Percentiles rank a stretch among this genome's conserved stretches.
Evolutionary conservation across 2,888 invertebrate genomes (phyloP).

Genomic region (Acanthosepion lycidas): DNA sequence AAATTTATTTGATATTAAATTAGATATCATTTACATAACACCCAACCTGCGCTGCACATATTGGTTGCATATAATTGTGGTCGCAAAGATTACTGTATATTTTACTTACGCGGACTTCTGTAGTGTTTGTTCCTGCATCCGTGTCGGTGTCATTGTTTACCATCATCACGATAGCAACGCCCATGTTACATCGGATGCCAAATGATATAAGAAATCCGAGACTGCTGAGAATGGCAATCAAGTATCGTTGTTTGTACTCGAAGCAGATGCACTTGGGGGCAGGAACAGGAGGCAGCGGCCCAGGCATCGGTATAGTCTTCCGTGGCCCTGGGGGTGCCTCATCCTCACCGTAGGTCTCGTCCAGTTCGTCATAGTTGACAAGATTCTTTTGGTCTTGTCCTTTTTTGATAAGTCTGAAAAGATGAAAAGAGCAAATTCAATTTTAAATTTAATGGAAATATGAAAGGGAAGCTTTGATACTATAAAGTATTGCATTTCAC

Average conservation of each 20-base stretch:
- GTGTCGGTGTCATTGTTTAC: conserved; percentile 69
- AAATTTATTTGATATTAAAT: too few relatives aligned
- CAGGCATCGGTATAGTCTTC: conserved; percentile 50
- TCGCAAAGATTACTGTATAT: too few relatives aligned
- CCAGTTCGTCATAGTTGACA: conserved; percentile 72
- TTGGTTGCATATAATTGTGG: too few relatives aligned
- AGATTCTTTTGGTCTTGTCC: conserved; percentile 69
- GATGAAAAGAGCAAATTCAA: conserved; percentile 21
- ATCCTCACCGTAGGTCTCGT: conserved; percentile 69
- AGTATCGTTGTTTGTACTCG: conserved; percentile 69
- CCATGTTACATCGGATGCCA: conserved; percentile 99
- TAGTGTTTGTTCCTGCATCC: conserved; percentile 52
- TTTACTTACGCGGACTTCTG: conserved; percentile 34
- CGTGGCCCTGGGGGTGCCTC: conserved; percentile 59
- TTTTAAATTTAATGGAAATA: background rate
- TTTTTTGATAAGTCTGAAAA: conserved; percentile 66
- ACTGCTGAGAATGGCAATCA: conserved; percentile 76
- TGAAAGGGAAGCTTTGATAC: too few relatives aligned
- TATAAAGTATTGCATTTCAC: too few relatives aligned
- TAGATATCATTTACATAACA: too few relatives aligned
- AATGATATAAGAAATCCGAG: conserved; percentile 77
- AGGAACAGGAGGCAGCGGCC: conserved; percentile 49
- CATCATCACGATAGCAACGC: conserved; percentile 93
- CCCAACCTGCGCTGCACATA: too few relatives aligned
- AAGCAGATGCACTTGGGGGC: conserved; percentile 58